These are phyloP conservation scores for Temnothorax unifasciatus DNA, from an alignment of 2,888 invertebrate genomes.

Conservation along the genomic window DNA sequence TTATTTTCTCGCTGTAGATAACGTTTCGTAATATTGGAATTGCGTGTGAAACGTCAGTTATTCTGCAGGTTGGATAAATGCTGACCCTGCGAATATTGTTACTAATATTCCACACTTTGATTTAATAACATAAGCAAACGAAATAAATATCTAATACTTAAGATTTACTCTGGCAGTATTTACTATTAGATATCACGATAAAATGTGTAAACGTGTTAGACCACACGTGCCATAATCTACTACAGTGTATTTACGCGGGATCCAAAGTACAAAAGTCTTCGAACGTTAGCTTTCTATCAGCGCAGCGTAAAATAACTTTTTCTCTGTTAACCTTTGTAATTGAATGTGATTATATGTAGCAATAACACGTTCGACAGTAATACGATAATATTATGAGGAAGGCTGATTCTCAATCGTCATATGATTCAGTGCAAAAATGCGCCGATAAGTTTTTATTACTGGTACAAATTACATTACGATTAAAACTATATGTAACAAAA, in stretches of 20 bases:
- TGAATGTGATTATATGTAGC: background rate
- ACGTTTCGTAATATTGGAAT: background rate
- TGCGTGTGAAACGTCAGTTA: background rate
- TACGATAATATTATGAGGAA: background rate
- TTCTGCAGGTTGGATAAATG: background rate
- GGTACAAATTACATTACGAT: background rate
- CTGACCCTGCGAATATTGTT: background rate
- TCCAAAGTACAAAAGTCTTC: constrained; percentile 25
- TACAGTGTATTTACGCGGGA: background rate
- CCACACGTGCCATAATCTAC: background rate
- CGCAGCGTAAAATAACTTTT: background rate
- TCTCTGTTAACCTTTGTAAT: constrained; percentile 19
- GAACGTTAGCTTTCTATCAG: background rate
- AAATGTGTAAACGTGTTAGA: constrained; percentile 23
- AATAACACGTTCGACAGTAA: background rate
- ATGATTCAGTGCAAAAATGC: background rate
- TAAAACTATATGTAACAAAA: constrained; percentile 7
- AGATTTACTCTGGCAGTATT: background rate
- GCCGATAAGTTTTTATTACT: background rate
- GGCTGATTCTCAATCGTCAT: background rate
- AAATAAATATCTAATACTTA: background rate
- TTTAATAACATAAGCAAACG: background rate
- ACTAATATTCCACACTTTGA: background rate
- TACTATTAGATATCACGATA: constrained; percentile 1
- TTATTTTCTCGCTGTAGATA: constrained; percentile 8